phyloP scores from a whole-genome alignment of 2,888 invertebrate species.

The Phlogophora meticulosa region DNA sequence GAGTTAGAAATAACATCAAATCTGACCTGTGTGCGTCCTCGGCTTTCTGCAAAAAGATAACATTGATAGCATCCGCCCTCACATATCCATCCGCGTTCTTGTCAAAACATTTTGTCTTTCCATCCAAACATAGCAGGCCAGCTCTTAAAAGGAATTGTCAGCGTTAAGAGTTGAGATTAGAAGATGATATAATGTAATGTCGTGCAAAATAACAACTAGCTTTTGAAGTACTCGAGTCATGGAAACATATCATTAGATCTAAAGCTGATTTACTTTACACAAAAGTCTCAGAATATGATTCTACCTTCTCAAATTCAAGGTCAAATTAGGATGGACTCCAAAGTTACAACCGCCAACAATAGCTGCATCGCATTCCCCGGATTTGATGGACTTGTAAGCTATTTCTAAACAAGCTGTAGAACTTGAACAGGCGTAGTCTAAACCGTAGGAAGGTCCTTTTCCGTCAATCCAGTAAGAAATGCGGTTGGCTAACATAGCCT shows the following conservation, averaged over 20 bases:
- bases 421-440: slow-evolving; percentile 76
- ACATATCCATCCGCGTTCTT: slow-evolving; percentile 94
- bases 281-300: background rate
- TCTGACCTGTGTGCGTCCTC: slow-evolving; percentile 90
- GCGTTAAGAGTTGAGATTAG: background rate
- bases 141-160: slow-evolving; percentile 38
- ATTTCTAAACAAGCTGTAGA: slow-evolving; percentile 77
- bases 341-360: slow-evolving; percentile 92
- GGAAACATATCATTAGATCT: background rate
- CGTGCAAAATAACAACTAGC: background rate
- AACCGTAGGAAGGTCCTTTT: slow-evolving; percentile 77
- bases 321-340: slow-evolving; percentile 86
- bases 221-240: background rate
- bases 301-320: slow-evolving; percentile 74
- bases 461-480: slow-evolving; percentile 82
- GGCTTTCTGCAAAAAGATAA: slow-evolving; percentile 93
- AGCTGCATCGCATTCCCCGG: slow-evolving; percentile 86
- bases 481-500: slow-evolving; percentile 80
- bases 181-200: too few relatives aligned
- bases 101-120: slow-evolving; percentile 97
- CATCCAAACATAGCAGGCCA: slow-evolving; percentile 89
- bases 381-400: slow-evolving; percentile 74
- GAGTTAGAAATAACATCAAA: too few relatives aligned
- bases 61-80: slow-evolving; percentile 93
- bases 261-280: background rate